These are phyloP conservation scores for Cephonodes hylas DNA, from an alignment of 2,888 invertebrate genomes.

Conservation along the genomic window DNA sequence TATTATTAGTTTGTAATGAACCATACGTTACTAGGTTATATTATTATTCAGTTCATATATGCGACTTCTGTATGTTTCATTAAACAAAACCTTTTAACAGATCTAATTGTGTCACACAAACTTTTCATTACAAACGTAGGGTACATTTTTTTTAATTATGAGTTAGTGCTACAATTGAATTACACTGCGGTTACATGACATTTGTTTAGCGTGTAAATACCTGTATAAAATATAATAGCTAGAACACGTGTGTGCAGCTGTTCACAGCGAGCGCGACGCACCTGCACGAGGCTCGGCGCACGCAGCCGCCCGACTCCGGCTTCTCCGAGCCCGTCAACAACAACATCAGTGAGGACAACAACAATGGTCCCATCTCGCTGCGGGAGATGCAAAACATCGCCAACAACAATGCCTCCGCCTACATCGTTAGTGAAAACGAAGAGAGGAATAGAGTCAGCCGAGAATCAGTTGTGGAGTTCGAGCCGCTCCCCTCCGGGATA, in stretches of 20 bases:
- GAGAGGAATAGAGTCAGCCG: constrained; percentile 67
- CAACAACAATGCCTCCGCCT: constrained; percentile 78
- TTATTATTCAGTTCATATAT: neutral
- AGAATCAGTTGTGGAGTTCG: constrained; percentile 72
- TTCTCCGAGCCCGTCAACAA: constrained; percentile 73
- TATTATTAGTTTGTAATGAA: too few species aligned
- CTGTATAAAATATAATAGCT: neutral
- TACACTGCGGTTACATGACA: neutral
- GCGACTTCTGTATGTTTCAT: neutral
- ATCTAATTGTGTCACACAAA: neutral
- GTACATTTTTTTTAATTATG: neutral
- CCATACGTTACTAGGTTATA: too few species aligned
- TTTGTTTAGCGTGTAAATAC: neutral
- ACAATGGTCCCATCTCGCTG: constrained; percentile 79
- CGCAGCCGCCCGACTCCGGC: constrained; percentile 67
- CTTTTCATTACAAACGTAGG: neutral
- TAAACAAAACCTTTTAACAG: neutral
- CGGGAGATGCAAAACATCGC: constrained; percentile 81
- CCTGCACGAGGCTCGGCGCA: constrained; percentile 63
- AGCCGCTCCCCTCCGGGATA: constrained; percentile 62
- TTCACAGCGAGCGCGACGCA: constrained; percentile 70
- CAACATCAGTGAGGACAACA: constrained; percentile 77
- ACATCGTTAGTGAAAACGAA: constrained; percentile 77
- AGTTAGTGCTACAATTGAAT: neutral
- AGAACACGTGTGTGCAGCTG: constrained; percentile 42